These are phyloP conservation scores for Cotesia chilonis DNA, from an alignment of 1,140 invertebrate genomes.

Conservation along the genomic window DNA sequence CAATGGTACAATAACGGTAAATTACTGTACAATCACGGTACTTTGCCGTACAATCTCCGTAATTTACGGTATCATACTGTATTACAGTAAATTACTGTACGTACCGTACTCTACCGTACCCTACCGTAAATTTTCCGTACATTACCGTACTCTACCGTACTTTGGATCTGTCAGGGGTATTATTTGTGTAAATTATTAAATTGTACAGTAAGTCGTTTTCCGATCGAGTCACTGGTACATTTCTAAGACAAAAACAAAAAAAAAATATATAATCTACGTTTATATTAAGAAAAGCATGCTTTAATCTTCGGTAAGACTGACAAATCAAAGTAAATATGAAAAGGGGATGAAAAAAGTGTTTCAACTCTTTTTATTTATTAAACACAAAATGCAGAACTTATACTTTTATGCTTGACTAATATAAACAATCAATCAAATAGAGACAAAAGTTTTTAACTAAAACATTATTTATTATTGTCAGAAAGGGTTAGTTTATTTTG, in stretches of 20 bases:
- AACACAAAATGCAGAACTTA: conserved; percentile 19
- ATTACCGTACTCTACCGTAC: too few species aligned
- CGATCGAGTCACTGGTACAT: too few species aligned
- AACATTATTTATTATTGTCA: not conserved
- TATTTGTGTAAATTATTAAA: too few species aligned
- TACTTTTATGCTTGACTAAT: conserved; percentile 18
- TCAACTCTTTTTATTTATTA: conserved; percentile 11
- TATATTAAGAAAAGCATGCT: conserved; percentile 37
- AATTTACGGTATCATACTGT: too few species aligned
- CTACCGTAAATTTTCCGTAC: too few species aligned
- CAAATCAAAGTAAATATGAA: conserved; percentile 44
- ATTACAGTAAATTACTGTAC: too few species aligned
- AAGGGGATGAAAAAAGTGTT: not conserved
- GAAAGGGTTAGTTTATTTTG: not conserved
- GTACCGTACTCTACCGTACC: too few species aligned
- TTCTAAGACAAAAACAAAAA: not conserved
- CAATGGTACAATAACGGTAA: too few species aligned
- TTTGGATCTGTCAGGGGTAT: too few species aligned
- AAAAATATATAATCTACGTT: conserved; percentile 11
- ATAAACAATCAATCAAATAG: conserved; percentile 33
- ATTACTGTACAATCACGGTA: too few species aligned
- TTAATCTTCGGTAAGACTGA: conserved; percentile 49
- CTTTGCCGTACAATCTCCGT: too few species aligned
- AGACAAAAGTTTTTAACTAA: conserved; percentile 1
- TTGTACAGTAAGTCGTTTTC: too few species aligned